Base-by-base conservation (phyloP, 2,113 vertebrate species). In the Spizaetus ornatus region DNA sequence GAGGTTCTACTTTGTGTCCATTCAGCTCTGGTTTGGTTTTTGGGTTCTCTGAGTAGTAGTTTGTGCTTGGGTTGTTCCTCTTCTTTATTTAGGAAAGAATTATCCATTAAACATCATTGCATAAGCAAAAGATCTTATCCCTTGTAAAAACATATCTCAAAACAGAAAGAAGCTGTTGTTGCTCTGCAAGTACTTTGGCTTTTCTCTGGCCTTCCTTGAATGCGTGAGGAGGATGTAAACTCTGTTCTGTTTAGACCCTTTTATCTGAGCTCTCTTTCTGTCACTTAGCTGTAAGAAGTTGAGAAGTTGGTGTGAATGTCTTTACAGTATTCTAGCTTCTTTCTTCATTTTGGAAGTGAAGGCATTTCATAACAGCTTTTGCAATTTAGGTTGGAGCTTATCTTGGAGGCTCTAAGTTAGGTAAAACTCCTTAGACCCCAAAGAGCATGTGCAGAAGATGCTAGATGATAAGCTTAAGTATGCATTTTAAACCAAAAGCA, bases 171-270 rank as follows among this genome's bases (percentile, higher is more conserved):
- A 62, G 3, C 13, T 36, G 32, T 72, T 55, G 34, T 38, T 76
- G 14, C 55, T 52, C 2, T 78, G 53, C 29, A 72, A 45, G 11
- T 8, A 23, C 25, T 81, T 47, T 34, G 45, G 34, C 34, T 66
- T 82, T 62, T 93, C 40, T 61, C 38, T 74, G 47, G 12, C 56
- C 22, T 87, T n/a, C 20, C 12, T 43, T 56, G 50, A 31, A 13
- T 47, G 4, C 0, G 0, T n/a, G 45, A 90, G 55, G 45, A 85
- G 10, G 13, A 26, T 82, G 26, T 84, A 70, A 84, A n/a, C 12
- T 83, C 48, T 59, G 3, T 45, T 59, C 53, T 84, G 18, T 43
- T 70, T 16, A 63, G 36, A 27, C 13, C 0, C 0, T 63, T 82
- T 31, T 74, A 34, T 22, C 50, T 71, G 82, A 74, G 32, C 42